phyloP scores from a whole-genome alignment of 2,113 vertebrate genomes.

The Oncorhynchus keta region DNA sequence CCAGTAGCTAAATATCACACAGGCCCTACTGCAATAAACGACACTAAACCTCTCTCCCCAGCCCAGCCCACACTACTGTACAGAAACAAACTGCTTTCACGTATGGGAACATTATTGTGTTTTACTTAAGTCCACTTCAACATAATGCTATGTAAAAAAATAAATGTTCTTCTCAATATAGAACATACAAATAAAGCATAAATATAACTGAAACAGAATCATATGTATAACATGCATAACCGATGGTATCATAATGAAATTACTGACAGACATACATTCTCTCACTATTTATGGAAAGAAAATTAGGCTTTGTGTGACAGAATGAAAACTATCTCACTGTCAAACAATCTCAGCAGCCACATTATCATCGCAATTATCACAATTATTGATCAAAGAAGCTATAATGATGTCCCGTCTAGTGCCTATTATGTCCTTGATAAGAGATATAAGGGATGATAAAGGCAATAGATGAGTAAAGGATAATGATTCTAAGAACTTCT shows the following conservation, averaged over 20 bases:
- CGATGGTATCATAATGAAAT: neutral
- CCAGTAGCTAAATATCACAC: slow-evolving; percentile 24
- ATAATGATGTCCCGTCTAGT: too few relatives aligned
- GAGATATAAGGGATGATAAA: too few relatives aligned
- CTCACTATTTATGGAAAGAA: too few relatives aligned
- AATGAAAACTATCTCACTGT: too few relatives aligned
- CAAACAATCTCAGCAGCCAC: too few relatives aligned
- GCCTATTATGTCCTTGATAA: too few relatives aligned
- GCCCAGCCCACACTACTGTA: neutral
- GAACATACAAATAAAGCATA: neutral
- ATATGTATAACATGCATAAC: neutral
- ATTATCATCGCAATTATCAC: too few relatives aligned
- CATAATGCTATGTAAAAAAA: neutral
- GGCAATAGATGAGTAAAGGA: too few relatives aligned
- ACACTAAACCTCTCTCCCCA: neutral
- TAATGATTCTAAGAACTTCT: too few relatives aligned
- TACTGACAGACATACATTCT: neutral
- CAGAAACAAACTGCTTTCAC: neutral
- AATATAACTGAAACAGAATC: neutral
- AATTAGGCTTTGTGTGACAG: too few relatives aligned
- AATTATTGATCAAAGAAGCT: too few relatives aligned
- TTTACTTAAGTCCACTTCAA: neutral
- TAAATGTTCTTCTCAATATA: neutral
- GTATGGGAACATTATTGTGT: neutral
- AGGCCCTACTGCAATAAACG: slow-evolving; percentile 34